Evolutionary conservation across 1,140 invertebrate genomes (phyloP).

Genomic region (Sycobia sp.): DNA sequence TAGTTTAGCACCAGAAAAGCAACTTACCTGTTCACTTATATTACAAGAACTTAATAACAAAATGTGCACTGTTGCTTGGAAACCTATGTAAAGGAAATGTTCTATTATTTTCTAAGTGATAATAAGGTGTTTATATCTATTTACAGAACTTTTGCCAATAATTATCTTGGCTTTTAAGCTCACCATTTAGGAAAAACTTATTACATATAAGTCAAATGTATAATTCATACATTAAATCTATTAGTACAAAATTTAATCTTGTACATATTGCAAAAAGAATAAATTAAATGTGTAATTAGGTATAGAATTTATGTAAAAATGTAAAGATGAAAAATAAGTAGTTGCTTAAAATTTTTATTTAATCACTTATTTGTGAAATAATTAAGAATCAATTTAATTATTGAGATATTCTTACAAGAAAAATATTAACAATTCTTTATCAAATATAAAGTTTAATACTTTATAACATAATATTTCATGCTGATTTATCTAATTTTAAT

Average conservation of each 20-base stretch:
- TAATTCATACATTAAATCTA: conserved; percentile 13
- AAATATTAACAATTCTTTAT: too few species aligned
- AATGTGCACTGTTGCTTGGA: conserved; percentile 72
- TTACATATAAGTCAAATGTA: conserved; percentile 20
- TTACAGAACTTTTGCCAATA: conserved; percentile 22
- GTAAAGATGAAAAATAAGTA: not conserved
- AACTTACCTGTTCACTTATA: conserved; percentile 67
- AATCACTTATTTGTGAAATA: too few species aligned
- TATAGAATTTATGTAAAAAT: conserved; percentile 8
- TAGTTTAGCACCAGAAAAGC: conserved; percentile 63
- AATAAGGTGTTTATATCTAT: conserved; percentile 7
- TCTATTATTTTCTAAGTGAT: conserved; percentile 7
- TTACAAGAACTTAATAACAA: conserved; percentile 76
- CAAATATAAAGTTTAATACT: too few species aligned
- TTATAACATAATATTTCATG: too few species aligned
- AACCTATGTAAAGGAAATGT: conserved; percentile 57
- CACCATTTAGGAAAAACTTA: conserved; percentile 11
- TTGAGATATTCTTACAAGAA: too few species aligned
- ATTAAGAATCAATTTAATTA: too few species aligned
- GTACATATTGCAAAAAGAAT: conserved; percentile 19
- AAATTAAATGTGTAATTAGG: conserved; percentile 3
- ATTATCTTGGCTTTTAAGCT: conserved; percentile 18
- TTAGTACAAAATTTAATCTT: conserved; percentile 13
- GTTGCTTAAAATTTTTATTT: too few species aligned
- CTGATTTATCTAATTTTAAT: not conserved